phyloP scores from a whole-genome alignment of 2,888 invertebrate species.

The Luperina testacea region DNA sequence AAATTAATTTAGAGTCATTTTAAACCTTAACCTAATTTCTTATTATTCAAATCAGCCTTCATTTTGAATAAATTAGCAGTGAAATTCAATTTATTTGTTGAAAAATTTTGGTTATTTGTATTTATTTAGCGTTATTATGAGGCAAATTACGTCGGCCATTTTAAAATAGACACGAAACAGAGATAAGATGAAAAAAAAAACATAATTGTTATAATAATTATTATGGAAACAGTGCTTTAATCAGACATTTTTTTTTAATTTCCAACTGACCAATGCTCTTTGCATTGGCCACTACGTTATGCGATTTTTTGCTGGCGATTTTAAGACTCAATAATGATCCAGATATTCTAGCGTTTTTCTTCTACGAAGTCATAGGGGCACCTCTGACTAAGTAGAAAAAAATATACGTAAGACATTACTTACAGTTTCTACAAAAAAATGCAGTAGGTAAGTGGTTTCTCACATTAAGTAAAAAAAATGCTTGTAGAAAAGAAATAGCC shows the following conservation, averaged over 20 bases:
- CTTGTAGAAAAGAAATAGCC: not conserved
- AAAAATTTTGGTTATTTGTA: slow-evolving; percentile 5
- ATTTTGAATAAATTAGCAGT: slow-evolving; percentile 32
- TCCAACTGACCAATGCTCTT: not conserved
- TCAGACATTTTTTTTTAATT: no score
- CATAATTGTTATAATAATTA: not conserved
- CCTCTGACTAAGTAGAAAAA: not conserved
- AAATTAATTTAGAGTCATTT: slow-evolving; percentile 48
- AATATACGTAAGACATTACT: not conserved
- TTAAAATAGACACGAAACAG: not conserved
- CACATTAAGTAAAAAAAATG: not conserved
- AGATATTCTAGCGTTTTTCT: not conserved
- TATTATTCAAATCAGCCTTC: slow-evolving; percentile 51
- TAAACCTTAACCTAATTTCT: slow-evolving; percentile 40
- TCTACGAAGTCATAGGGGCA: not conserved
- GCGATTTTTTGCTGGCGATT: not conserved
- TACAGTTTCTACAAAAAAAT: no score
- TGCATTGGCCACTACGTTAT: no score
- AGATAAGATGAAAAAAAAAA: not conserved
- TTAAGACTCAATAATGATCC: not conserved
- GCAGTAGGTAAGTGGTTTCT: not conserved
- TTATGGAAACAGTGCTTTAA: no score
- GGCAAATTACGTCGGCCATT: slow-evolving; percentile 4
- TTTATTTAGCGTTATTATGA: slow-evolving; percentile 8
- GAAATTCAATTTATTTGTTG: slow-evolving; percentile 20